phyloP scores from a whole-genome alignment of 2,797 vertebrate species.

The Choloepus didactylus region DNA sequence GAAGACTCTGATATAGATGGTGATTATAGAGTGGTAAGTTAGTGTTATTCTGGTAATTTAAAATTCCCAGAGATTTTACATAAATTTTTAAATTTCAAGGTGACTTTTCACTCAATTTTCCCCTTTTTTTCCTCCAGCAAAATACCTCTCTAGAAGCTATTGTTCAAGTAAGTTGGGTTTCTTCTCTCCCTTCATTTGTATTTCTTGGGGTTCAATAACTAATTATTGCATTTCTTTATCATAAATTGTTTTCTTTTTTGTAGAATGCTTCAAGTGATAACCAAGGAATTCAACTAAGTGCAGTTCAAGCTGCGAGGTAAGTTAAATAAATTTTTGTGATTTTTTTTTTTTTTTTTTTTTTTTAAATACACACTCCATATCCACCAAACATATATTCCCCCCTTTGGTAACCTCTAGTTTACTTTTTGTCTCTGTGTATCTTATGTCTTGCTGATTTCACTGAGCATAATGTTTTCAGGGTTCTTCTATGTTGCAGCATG shows the following conservation, averaged over 20 bases:
- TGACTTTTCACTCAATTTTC: constrained; percentile 50
- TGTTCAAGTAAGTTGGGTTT: constrained; percentile 93
- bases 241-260: constrained; percentile 77
- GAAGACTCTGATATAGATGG: constrained; percentile 98
- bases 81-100: constrained; percentile 32
- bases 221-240: constrained; percentile 61
- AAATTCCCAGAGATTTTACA: constrained; percentile 45
- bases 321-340: constrained; percentile 42
- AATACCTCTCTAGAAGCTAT: constrained; percentile 99
- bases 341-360: background rate
- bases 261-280: constrained; percentile 99
- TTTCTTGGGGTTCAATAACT: background rate
- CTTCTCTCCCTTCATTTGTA: background rate
- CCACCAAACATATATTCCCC: too few relatives aligned
- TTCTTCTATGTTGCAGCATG: too few relatives aligned
- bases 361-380: too few relatives aligned
- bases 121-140: constrained; percentile 91
- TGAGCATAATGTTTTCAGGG: too few relatives aligned
- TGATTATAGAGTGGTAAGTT: constrained; percentile 96
- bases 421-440: too few relatives aligned
- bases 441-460: too few relatives aligned
- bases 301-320: constrained; percentile 99
- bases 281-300: constrained; percentile 98
- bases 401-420: too few relatives aligned
- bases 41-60: constrained; percentile 36